phyloP scores from a whole-genome alignment of 2,113 vertebrate genomes.

The Fukomys damarensis region DNA sequence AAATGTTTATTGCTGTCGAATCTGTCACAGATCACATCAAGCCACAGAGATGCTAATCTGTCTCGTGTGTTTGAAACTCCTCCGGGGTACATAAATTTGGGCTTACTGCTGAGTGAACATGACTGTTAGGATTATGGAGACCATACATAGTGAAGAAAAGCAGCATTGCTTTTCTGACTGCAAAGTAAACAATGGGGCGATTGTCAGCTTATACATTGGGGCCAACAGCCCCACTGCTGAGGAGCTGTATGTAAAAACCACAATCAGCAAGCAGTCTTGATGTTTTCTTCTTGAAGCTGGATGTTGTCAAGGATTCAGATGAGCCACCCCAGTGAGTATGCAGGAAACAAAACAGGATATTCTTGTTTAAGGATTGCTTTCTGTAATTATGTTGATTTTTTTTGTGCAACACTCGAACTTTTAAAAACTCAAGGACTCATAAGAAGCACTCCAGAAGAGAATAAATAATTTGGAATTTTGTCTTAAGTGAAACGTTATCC shows the following conservation, averaged over 20 bases:
- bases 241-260: constrained; percentile 86
- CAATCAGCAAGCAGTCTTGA: constrained; percentile 87
- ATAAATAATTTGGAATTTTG: constrained; percentile 78
- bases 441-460: constrained; percentile 79
- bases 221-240: constrained; percentile 88
- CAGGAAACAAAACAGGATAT: constrained; percentile 91
- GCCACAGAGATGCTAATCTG: constrained; percentile 85
- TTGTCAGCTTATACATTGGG: constrained; percentile 87
- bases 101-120: constrained; percentile 87
- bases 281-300: constrained; percentile 87
- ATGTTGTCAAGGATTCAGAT: constrained; percentile 88
- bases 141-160: constrained; percentile 86
- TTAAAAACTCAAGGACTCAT: constrained; percentile 82
- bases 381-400: constrained; percentile 86
- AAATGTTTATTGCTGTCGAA: constrained; percentile 85
- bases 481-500: constrained; percentile 80
- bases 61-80: constrained; percentile 84
- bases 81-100: constrained; percentile 86
- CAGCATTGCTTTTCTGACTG: constrained; percentile 89
- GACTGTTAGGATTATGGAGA: constrained; percentile 86
- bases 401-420: constrained; percentile 86
- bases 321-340: constrained; percentile 87
- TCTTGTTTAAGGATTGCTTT: constrained; percentile 86
- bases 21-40: constrained; percentile 81
- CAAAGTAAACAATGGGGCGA: constrained; percentile 90